Conservation (phyloP, 2,888 invertebrate species). For the Himalopsyche anomala region DNA sequence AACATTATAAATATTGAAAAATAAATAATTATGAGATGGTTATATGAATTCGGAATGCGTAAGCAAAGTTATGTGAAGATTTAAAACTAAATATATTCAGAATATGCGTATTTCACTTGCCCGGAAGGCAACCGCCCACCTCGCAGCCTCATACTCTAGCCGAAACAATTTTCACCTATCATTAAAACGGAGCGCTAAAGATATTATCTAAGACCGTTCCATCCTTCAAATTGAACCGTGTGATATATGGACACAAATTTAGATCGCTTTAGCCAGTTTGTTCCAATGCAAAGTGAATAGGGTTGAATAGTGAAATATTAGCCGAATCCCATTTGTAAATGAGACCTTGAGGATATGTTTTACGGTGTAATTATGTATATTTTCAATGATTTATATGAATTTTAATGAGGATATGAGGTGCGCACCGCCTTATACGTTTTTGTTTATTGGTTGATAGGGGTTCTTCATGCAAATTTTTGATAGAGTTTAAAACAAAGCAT, state of each 20-base stretch:
- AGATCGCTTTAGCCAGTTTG: constrained; percentile 21
- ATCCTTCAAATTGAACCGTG: constrained; percentile 51
- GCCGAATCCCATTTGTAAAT: constrained; percentile 60
- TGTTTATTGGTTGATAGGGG: constrained; percentile 3
- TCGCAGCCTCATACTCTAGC: constrained; percentile 52
- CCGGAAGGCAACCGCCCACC: constrained; percentile 59
- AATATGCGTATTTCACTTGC: neutral
- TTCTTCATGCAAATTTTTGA: constrained; percentile 10
- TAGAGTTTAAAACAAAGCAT: constrained; percentile 30
- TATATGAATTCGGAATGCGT: neutral
- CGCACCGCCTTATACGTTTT: neutral
- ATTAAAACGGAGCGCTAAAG: constrained; percentile 58
- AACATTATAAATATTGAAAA: too few species aligned
- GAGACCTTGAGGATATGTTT: constrained; percentile 64
- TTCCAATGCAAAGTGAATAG: constrained; percentile 59
- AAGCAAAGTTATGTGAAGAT: constrained; percentile 2
- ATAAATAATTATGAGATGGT: neutral
- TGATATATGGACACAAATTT: constrained; percentile 63
- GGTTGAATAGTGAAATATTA: constrained; percentile 57
- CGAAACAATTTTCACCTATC: constrained; percentile 66
- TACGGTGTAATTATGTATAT: constrained; percentile 65
- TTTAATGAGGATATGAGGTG: constrained; percentile 52
- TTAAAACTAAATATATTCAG: constrained; percentile 50
- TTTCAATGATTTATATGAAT: constrained; percentile 66
- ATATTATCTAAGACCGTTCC: constrained; percentile 54